Percentiles rank a stretch among this genome's conserved stretches.
phyloP scores from a whole-genome alignment of 35 echinoderm and acorn worm species.

The Ptychodera flava region DNA sequence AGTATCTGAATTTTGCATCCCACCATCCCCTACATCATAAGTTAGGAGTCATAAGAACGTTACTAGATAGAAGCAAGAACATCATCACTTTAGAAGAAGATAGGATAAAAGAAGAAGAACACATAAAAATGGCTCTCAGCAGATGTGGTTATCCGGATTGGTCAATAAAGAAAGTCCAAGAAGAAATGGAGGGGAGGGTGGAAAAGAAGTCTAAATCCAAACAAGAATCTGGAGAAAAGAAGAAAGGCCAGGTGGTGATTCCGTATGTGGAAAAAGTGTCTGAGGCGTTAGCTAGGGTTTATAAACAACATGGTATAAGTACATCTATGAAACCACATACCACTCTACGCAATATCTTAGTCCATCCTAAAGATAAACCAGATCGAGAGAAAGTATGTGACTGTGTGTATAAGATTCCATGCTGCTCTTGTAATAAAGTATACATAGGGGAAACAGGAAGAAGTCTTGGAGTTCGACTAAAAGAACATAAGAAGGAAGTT shows the following conservation, averaged over 20 bases:
- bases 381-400: neutral
- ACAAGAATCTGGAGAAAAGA: neutral
- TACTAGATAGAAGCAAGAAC: conserved; percentile 18
- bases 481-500: conserved; percentile 10
- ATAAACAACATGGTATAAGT: neutral
- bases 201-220: neutral
- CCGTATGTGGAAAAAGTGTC: conserved; percentile 10
- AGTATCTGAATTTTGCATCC: conserved; percentile 24
- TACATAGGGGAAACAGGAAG: conserved; percentile 15
- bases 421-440: neutral
- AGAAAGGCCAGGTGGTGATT: neutral
- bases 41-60: conserved; percentile 21
- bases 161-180: conserved; percentile 7
- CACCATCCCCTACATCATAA: conserved; percentile 37
- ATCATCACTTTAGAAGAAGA: conserved; percentile 10
- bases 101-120: conserved; percentile 16
- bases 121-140: conserved; percentile 13
- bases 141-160: conserved; percentile 32
- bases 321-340: neutral
- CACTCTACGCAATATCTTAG: conserved; percentile 6
- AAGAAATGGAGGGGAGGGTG: neutral
- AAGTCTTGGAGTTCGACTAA: neutral
- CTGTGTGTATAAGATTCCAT: neutral
- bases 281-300: neutral
- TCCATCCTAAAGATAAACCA: conserved; percentile 16